These are phyloP conservation scores for Diachrysia chrysitis DNA, from an alignment of 2,888 invertebrate genomes.

Conservation along the genomic window DNA sequence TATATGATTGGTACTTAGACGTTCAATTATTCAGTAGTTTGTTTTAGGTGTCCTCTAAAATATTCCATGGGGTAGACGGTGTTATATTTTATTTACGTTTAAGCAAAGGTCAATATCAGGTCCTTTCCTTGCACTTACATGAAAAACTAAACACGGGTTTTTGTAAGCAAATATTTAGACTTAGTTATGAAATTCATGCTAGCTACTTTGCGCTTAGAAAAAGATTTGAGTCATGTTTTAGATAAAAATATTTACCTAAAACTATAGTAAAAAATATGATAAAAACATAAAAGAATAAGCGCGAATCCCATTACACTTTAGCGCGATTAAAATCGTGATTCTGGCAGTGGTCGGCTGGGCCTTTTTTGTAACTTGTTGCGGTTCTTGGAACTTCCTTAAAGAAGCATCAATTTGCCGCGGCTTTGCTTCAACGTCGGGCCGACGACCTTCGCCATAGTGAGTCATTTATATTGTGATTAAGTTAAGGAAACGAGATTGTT, in stretches of 20 bases:
- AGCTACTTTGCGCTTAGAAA: background rate
- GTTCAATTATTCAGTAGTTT: conserved; percentile 11
- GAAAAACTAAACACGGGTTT: background rate
- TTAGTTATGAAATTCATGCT: background rate
- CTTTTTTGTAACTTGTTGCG: conserved; percentile 66
- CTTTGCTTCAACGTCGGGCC: conserved; percentile 68
- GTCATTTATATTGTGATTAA: conserved; percentile 69
- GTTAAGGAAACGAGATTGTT: conserved; percentile 64
- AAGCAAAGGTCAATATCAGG: background rate
- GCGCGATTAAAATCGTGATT: conserved; percentile 67
- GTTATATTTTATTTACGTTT: background rate
- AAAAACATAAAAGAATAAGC: conserved; percentile 40
- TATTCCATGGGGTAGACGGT: background rate
- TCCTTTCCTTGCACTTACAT: background rate
- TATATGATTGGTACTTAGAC: background rate
- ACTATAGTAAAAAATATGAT: conserved; percentile 34
- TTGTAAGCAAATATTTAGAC: background rate
- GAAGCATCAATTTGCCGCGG: conserved; percentile 71
- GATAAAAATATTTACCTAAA: conserved; percentile 12
- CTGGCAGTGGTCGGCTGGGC: conserved; percentile 60
- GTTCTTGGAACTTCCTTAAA: conserved; percentile 74
- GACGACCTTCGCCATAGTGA: conserved; percentile 72
- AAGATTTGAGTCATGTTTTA: background rate
- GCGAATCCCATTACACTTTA: conserved; percentile 56
- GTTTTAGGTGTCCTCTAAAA: conserved; percentile 10